Conservation (phyloP, 2,113 vertebrate species). For the Apodemus speciosus region DNA sequence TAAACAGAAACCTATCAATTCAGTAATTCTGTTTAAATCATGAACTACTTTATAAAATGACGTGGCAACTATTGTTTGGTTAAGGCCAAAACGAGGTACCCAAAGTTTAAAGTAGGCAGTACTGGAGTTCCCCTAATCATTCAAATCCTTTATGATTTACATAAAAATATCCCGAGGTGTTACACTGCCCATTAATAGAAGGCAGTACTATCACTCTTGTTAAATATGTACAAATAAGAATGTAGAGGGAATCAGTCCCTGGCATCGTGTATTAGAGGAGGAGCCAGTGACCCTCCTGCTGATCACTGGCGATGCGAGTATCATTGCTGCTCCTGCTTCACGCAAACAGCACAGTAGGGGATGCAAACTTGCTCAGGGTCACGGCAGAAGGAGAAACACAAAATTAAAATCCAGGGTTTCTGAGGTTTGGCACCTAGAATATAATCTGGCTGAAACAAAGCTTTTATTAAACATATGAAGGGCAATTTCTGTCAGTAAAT, state of each 20-base stretch:
- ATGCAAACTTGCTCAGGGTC: background rate
- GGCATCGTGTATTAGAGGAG: background rate
- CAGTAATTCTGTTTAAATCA: background rate
- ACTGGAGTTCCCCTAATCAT: background rate
- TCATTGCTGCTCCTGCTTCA: background rate
- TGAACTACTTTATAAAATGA: background rate
- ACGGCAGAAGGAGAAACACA: background rate
- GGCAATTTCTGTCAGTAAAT: background rate
- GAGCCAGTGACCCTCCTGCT: background rate
- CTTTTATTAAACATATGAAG: background rate
- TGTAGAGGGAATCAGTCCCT: background rate
- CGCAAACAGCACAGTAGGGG: background rate
- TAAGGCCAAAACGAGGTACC: background rate
- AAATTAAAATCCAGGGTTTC: background rate
- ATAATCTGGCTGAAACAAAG: background rate
- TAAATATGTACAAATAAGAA: background rate
- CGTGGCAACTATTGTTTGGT: background rate
- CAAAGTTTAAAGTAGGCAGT: background rate
- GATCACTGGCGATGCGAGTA: background rate
- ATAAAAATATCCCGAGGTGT: background rate
- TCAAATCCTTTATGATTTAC: background rate
- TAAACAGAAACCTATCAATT: background rate
- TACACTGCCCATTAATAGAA: background rate
- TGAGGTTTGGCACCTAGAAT: background rate
- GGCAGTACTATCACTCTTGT: background rate